phyloP scores from a whole-genome alignment of 2,113 vertebrate species.

The Stegastes partitus region DNA sequence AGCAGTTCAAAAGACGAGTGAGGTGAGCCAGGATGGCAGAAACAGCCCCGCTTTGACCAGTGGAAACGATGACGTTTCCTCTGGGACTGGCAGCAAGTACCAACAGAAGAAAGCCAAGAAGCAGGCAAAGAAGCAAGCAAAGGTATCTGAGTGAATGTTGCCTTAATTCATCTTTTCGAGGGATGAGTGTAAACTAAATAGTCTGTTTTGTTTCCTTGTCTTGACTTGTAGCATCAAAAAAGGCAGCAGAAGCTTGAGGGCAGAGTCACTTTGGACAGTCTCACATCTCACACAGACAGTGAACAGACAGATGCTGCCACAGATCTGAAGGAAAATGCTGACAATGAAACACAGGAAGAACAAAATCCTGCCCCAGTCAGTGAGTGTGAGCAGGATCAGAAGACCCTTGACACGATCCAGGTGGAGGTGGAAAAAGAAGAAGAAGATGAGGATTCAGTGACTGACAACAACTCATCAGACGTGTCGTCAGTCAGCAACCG shows the following conservation, averaged over 20 bases:
- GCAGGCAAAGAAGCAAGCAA: slow-evolving; percentile 95
- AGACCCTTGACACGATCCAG: not conserved
- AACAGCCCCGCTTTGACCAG: slow-evolving; percentile 70
- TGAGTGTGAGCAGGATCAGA: slow-evolving; percentile 33
- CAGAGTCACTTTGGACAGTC: slow-evolving; percentile 79
- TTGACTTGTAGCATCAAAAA: slow-evolving; percentile 87
- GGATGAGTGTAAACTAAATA: not conserved
- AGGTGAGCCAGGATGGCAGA: slow-evolving; percentile 77
- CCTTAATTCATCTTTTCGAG: not conserved
- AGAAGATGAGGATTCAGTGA: slow-evolving; percentile 50
- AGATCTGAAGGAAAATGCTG: slow-evolving; percentile 13
- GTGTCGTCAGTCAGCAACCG: slow-evolving; percentile 59
- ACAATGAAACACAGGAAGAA: slow-evolving; percentile 28
- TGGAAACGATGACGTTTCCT: slow-evolving; percentile 76
- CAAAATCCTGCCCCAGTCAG: slow-evolving; percentile 1
- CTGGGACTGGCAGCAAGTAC: slow-evolving; percentile 89
- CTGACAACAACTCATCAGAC: slow-evolving; percentile 32
- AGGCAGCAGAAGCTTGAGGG: slow-evolving; percentile 90
- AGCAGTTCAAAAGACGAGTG: slow-evolving; percentile 79
- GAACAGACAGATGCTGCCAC: slow-evolving; percentile 1
- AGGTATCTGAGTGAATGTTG: slow-evolving; percentile 81
- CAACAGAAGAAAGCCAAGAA: slow-evolving; percentile 97
- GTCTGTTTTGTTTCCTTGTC: not conserved
- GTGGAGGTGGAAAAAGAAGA: slow-evolving; percentile 48
- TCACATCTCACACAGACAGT: slow-evolving; percentile 34